phyloP scores from a whole-genome alignment of 2,113 vertebrate species.

The Protomyctophum bolini region DNA sequence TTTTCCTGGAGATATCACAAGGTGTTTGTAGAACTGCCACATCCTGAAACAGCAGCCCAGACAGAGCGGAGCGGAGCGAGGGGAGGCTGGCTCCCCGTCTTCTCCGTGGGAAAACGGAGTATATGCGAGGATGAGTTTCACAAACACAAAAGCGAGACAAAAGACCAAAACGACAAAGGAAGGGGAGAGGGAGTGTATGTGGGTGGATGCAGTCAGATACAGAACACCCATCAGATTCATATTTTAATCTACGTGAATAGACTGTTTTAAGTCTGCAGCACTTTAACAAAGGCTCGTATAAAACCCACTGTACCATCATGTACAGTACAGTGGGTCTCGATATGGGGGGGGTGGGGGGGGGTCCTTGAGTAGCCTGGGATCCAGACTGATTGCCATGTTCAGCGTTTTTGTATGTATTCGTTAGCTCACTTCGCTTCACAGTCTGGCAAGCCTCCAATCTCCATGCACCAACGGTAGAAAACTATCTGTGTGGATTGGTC shows the following conservation, averaged over 20 bases:
- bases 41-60: neutral
- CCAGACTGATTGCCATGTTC: too few species aligned
- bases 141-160: conserved; percentile 29
- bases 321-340: too few species aligned
- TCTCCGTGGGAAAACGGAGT: conserved; percentile 10
- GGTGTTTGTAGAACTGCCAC: conserved; percentile 15
- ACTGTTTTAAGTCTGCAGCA: neutral
- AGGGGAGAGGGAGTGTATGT: conserved; percentile 6
- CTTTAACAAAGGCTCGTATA: too few species aligned
- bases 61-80: too few species aligned
- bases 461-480: too few species aligned
- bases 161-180: conserved; percentile 1
- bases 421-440: too few species aligned
- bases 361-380: too few species aligned
- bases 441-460: too few species aligned
- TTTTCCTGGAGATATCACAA: neutral
- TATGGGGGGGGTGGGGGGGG: too few species aligned
- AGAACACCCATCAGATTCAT: neutral
- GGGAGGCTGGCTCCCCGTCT: conserved; percentile 8
- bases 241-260: neutral
- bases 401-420: too few species aligned
- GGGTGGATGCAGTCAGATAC: neutral
- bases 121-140: conserved; percentile 24
- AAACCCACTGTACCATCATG: too few species aligned
- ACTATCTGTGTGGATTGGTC: too few species aligned